Evolutionary conservation across 2,888 invertebrate species (phyloP).

Genomic region (Cosmia pyralina): DNA sequence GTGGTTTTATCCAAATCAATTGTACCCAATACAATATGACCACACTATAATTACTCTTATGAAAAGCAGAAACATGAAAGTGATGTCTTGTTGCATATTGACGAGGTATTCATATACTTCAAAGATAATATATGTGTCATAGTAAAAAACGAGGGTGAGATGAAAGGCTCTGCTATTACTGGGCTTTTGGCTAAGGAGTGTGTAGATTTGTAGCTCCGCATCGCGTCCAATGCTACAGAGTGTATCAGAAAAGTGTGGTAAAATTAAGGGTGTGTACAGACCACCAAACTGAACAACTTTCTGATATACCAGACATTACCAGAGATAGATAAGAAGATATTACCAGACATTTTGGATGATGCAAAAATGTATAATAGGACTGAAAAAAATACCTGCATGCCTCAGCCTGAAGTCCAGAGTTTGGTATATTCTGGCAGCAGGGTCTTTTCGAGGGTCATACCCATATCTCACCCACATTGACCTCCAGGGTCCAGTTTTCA

Average conservation of each 20-base stretch:
- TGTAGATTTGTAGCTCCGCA: constrained; percentile 99
- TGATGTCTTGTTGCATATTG: constrained; percentile 73
- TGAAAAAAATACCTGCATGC: constrained; percentile 88
- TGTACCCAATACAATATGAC: neutral
- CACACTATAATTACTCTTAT: neutral
- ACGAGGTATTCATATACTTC: constrained; percentile 99
- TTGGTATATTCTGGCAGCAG: constrained; percentile 95
- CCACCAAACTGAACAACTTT: too few species aligned
- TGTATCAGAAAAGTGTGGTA: too few species aligned
- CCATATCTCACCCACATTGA: constrained; percentile 97
- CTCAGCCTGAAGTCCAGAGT: constrained; percentile 95
- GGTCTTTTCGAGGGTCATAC: constrained; percentile 96
- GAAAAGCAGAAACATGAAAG: neutral
- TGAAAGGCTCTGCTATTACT: constrained; percentile 99
- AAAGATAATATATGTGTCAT: constrained; percentile 99
- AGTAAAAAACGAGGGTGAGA: constrained; percentile 99
- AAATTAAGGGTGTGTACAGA: too few species aligned
- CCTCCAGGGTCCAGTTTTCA: constrained; percentile 97
- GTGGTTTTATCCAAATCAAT: neutral
- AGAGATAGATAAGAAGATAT: too few species aligned
- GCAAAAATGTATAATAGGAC: constrained; percentile 34
- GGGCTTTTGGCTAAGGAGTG: constrained; percentile 99
- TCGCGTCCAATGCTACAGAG: constrained; percentile 97
- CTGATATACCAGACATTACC: too few species aligned
- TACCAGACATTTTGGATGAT: neutral